phyloP scores from a whole-genome alignment of 2,113 vertebrate species.

The Scomber japonicus region DNA sequence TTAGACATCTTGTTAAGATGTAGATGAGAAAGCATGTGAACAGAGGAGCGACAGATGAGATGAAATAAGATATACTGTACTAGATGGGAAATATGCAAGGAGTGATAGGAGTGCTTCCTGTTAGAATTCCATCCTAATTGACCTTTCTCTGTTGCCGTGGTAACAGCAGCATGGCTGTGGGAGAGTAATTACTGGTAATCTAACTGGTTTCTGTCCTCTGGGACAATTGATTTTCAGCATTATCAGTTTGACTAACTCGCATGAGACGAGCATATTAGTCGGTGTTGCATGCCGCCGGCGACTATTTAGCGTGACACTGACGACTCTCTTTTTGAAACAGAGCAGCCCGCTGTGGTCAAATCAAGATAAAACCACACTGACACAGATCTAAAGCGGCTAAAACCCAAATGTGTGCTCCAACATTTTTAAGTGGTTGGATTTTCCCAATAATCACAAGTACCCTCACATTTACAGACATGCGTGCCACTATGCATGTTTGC shows the following conservation, averaged over 20 bases:
- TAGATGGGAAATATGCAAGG: constrained; percentile 9
- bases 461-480: neutral
- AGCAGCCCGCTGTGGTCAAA: constrained; percentile 10
- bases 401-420: neutral
- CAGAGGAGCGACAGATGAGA: constrained; percentile 25
- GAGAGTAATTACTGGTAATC: constrained; percentile 67
- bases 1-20: neutral
- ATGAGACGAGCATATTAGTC: constrained; percentile 32
- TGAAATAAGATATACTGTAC: constrained; percentile 33
- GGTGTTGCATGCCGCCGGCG: neutral
- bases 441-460: neutral
- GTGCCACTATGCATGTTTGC: neutral
- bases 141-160: constrained; percentile 74
- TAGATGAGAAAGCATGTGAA: constrained; percentile 34
- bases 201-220: constrained; percentile 51
- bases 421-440: neutral
- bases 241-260: constrained; percentile 30
- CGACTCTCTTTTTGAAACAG: constrained; percentile 3
- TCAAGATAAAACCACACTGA: neutral
- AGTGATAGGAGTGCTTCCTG: constrained; percentile 70
- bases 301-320: constrained; percentile 5
- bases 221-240: constrained; percentile 59
- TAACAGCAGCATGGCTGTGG: constrained; percentile 51
- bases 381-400: neutral
- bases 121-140: constrained; percentile 77